phyloP scores from a whole-genome alignment of 2,797 vertebrate species.

The Micromesistius poutassou region DNA sequence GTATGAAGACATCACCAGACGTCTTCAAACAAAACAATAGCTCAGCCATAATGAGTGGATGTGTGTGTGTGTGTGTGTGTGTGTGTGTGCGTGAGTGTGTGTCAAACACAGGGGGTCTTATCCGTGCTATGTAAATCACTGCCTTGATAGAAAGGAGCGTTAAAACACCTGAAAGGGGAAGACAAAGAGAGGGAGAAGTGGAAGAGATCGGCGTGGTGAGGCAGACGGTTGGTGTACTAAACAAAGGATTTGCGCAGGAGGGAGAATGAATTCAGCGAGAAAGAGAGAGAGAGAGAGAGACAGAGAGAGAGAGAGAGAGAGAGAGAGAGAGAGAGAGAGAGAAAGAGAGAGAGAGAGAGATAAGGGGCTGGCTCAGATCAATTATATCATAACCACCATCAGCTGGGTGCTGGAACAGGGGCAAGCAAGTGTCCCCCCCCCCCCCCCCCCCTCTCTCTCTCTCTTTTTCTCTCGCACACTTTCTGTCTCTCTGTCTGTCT shows the following conservation, averaged over 20 bases:
- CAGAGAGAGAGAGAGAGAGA: background rate
- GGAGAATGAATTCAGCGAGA: background rate
- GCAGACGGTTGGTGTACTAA: background rate
- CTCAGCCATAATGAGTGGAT: background rate
- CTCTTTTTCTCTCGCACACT: background rate
- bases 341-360: background rate
- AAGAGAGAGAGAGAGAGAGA: slow-evolving; percentile 2
- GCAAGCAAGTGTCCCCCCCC: background rate
- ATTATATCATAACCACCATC: background rate
- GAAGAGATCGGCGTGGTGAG: background rate
- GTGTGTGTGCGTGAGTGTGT: background rate
- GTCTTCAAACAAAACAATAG: too few species aligned
- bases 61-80: background rate
- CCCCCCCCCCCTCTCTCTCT: background rate
- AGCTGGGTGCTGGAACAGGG: background rate
- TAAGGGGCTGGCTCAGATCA: background rate
- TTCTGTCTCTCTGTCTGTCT: background rate
- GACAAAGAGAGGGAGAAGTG: slow-evolving; percentile 3
- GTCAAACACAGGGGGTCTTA: background rate
- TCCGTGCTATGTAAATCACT: background rate
- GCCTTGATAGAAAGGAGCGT: background rate
- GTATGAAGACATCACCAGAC: background rate
- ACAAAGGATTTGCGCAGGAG: slow-evolving; percentile 1
- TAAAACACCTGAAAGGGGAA: background rate
- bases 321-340: background rate